Evolutionary conservation across 2,797 vertebrate genomes (phyloP), one percentile per base, ranked within the genome.

Genomic region (Myotis myotis): DNA sequence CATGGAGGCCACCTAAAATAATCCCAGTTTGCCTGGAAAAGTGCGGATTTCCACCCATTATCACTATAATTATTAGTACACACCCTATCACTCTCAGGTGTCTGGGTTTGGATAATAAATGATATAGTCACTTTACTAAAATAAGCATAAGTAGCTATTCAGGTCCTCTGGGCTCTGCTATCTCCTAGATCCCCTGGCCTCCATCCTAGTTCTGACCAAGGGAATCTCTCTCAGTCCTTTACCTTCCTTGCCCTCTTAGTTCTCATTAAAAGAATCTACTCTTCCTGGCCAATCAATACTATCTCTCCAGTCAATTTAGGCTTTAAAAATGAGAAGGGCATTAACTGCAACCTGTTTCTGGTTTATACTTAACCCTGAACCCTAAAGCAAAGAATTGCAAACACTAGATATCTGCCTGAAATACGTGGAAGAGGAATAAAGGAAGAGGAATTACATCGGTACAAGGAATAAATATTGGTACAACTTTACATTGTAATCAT

Each of bases 321-420:
- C 33, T 90, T 93, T 44, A 57, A 53, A 90, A 76, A 49, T 38
- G 22, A 38, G 16, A 80, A 89, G 8, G 30, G 2, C 13, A n/a
- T 71, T 85, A 72, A 71, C 3, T 57, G 5, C 36, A 96, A 91
- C 71, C 16, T 86, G 23, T 68, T 95, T 89, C 49, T 72, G 20
- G 71, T 83, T 91, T 84, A 89, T 47, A 70, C 22, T 19, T 92
- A 92, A 30, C 60, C 22, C 30, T 25, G 60, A 92, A 49, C 2
- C 25, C 68, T 80, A 64, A 85, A 89, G 62, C 83, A 95, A 88
- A 75, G 62, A 91, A 71, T 68, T 75, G 38, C 10, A 78, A 88
- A 78, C 44, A 10, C 2, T 23, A 88, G 1, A 38, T 84, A 25
- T n/a, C 23, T 33, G 44, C 30, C 25, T 57, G 75, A 75, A 96